phyloP scores from a whole-genome alignment of 1,140 invertebrate species.

The Hyphantria cunea region DNA sequence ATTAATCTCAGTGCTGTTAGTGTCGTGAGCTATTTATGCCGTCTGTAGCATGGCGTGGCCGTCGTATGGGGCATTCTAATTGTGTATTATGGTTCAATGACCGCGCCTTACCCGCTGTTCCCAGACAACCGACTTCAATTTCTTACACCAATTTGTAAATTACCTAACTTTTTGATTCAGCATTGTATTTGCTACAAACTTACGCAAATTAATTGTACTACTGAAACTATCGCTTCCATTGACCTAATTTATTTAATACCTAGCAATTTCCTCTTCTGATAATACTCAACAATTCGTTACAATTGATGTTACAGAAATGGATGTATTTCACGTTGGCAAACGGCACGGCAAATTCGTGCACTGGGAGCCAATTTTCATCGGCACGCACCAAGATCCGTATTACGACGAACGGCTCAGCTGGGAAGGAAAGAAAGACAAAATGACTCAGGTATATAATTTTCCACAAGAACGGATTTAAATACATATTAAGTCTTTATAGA shows the following conservation, averaged over 20 bases:
- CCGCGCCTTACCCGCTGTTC: constrained; percentile 51
- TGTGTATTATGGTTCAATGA: constrained; percentile 77
- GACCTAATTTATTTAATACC: constrained; percentile 8
- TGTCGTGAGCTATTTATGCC: constrained; percentile 72
- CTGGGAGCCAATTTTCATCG: constrained; percentile 96
- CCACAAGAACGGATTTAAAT: no score
- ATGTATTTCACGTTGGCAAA: constrained; percentile 93
- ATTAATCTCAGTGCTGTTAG: constrained; percentile 61
- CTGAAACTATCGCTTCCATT: not conserved
- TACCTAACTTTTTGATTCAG: constrained; percentile 43
- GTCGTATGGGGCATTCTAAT: constrained; percentile 78
- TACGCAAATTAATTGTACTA: constrained; percentile 29
- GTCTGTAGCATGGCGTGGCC: constrained; percentile 58
- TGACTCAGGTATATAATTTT: constrained; percentile 90
- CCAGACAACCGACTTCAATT: constrained; percentile 46
- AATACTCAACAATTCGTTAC: not conserved
- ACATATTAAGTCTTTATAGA: no score
- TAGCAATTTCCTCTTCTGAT: not conserved
- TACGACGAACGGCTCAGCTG: constrained; percentile 94
- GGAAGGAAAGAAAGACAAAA: constrained; percentile 96
- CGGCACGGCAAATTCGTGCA: constrained; percentile 89
- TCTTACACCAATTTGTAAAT: constrained; percentile 68
- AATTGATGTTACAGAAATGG: constrained; percentile 81
- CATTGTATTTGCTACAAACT: constrained; percentile 21
- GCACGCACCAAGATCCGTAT: constrained; percentile 92